A percentile compares a stretch with the other conserved stretches of the same genome.
Conservation (phyloP, 1,140 invertebrate genomes). For the Drosophila orosa region DNA sequence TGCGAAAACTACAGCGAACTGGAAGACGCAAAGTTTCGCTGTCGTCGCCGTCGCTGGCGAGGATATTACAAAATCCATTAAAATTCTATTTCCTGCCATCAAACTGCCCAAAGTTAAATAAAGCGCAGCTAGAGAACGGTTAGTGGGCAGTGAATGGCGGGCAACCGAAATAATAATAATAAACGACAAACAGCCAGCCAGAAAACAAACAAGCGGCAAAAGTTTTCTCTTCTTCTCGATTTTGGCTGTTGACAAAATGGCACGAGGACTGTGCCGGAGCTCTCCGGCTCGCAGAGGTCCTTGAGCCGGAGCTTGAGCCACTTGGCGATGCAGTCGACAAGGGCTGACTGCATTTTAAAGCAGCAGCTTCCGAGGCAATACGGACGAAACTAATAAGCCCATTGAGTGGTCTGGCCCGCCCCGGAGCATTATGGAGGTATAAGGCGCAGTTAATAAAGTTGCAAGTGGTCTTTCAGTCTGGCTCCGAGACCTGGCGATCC, state of each 20-base stretch:
- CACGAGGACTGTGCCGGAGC: constrained; percentile 9
- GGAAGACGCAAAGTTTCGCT: constrained; percentile 58
- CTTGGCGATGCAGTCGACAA: constrained; percentile 70
- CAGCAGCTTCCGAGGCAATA: constrained; percentile 39
- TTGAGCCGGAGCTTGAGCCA: constrained; percentile 45
- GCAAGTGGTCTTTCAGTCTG: constrained; percentile 59
- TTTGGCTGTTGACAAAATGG: constrained; percentile 50
- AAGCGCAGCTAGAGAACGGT: constrained; percentile 60
- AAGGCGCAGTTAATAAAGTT: constrained; percentile 75
- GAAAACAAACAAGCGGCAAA: constrained; percentile 76
- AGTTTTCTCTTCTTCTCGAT: constrained; percentile 53
- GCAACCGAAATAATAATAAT: constrained; percentile 79
- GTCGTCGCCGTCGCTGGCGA: constrained; percentile 34
- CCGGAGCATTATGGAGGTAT: constrained; percentile 65
- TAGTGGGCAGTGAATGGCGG: constrained; percentile 44
- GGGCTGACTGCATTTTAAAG: constrained; percentile 67
- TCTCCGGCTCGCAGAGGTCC: constrained; percentile 7
- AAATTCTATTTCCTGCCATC: constrained; percentile 82
- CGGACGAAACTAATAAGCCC: constrained; percentile 72
- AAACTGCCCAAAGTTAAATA: constrained; percentile 83
- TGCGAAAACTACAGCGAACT: constrained; percentile 36
- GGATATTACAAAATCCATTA: constrained; percentile 82
- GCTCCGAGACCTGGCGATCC: constrained; percentile 13
- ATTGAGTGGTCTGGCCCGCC: constrained; percentile 46
- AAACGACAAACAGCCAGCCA: constrained; percentile 78